A percentile compares a stretch with the other conserved stretches of the same genome.
phyloP scores from a whole-genome alignment of 2,113 vertebrate genomes.

The Carlito syrichta region DNA sequence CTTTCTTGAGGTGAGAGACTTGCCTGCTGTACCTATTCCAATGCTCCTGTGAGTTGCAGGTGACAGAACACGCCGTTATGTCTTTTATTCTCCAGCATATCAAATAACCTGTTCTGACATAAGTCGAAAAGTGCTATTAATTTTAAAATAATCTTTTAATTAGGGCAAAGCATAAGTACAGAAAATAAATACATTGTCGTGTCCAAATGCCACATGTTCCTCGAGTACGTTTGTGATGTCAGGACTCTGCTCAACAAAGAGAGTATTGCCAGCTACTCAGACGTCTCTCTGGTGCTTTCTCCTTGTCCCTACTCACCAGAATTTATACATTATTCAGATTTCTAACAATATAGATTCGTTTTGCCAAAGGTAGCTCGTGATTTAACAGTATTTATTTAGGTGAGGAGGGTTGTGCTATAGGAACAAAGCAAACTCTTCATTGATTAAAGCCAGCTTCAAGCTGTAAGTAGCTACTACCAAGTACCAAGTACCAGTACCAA shows the following conservation, averaged over 20 bases:
- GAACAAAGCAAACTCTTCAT: background rate
- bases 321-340: background rate
- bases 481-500: too few species aligned
- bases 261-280: background rate
- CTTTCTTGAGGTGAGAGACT: background rate
- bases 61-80: background rate
- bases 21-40: background rate
- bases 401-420: background rate
- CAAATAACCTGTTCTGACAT: background rate
- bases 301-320: background rate
- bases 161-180: background rate
- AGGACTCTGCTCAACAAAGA: background rate
- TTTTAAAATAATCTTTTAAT: background rate
- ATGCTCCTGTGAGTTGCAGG: rapidly evolving
- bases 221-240: background rate
- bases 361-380: background rate
- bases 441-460: background rate
- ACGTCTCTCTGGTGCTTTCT: background rate
- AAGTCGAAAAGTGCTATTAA: background rate
- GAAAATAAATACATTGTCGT: background rate
- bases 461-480: background rate
- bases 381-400: background rate
- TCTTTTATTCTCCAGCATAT: background rate
- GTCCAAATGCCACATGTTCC: background rate
- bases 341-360: background rate